Conservation (phyloP, 1,140 invertebrate species). For the Hylaeus anthracinus region DNA sequence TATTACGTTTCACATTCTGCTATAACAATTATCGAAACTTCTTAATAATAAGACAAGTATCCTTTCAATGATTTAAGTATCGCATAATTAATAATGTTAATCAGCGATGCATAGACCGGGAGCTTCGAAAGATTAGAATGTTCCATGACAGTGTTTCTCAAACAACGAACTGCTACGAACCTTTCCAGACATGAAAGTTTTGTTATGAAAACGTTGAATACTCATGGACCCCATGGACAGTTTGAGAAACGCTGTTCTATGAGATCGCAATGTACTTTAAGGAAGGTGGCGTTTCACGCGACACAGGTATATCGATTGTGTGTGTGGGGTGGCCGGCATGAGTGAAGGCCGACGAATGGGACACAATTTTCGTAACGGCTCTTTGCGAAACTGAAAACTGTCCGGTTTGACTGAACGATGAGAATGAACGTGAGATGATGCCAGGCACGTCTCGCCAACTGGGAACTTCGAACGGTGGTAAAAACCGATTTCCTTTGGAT, state of each 20-base stretch:
- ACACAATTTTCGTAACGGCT: conserved; percentile 74
- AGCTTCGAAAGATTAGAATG: background rate
- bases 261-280: conserved; percentile 27
- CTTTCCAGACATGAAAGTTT: too few relatives aligned
- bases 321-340: conserved; percentile 74
- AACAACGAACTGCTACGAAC: too few relatives aligned
- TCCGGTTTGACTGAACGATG: conserved; percentile 60
- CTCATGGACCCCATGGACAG: too few relatives aligned
- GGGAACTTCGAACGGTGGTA: conserved; percentile 75
- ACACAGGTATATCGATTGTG: conserved; percentile 71
- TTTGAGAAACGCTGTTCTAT: background rate
- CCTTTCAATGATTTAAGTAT: background rate
- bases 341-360: conserved; percentile 69
- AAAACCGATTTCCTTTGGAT: conserved; percentile 43
- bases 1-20: background rate
- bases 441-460: conserved; percentile 75
- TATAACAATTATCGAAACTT: too few relatives aligned
- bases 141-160: too few relatives aligned
- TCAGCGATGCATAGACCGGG: background rate
- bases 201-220: too few relatives aligned
- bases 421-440: conserved; percentile 78
- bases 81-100: background rate
- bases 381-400: conserved; percentile 62
- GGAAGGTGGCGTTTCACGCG: conserved; percentile 59
- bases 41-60: background rate